Percentiles rank a stretch among this genome's conserved stretches.
Conservation (phyloP, 2,888 invertebrate genomes). For the Drosophila imparisetae region DNA sequence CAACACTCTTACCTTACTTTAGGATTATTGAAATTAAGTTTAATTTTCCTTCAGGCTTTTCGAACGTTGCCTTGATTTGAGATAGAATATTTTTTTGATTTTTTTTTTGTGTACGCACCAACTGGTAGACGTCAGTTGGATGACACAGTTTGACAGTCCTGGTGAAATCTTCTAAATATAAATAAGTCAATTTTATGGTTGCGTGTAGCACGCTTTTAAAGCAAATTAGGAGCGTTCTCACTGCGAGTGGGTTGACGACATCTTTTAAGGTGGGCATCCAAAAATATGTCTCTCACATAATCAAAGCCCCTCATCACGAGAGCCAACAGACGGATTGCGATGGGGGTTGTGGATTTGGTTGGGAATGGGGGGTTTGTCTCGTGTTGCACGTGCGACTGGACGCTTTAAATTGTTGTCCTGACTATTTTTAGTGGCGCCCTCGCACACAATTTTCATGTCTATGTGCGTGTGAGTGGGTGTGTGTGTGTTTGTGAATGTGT, state of each 20-base stretch:
- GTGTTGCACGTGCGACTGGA: slow-evolving; percentile 51
- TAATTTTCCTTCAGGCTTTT: background rate
- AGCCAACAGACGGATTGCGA: background rate
- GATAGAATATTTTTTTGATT: background rate
- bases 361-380: slow-evolving; percentile 26
- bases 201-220: slow-evolving; percentile 9
- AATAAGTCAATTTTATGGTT: slow-evolving; percentile 2
- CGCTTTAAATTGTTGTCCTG: slow-evolving; percentile 29
- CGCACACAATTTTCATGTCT: slow-evolving; percentile 1
- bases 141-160: slow-evolving; percentile 9
- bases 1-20: background rate
- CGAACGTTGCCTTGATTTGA: background rate
- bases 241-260: slow-evolving; percentile 9
- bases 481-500: slow-evolving; percentile 3
- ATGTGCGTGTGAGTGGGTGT: background rate
- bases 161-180: slow-evolving; percentile 24
- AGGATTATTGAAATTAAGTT: background rate
- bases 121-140: background rate
- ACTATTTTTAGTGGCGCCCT: slow-evolving; percentile 40
- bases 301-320: slow-evolving; percentile 13
- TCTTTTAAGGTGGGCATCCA: slow-evolving; percentile 19
- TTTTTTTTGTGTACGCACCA: background rate
- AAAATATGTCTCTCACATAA: slow-evolving; percentile 38
- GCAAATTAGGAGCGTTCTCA: slow-evolving; percentile 13
- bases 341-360: background rate